Evolutionary conservation across 2,888 invertebrate species (phyloP), one percentile per base, ranked within the genome.

Genomic region (Proisotoma minuta): DNA sequence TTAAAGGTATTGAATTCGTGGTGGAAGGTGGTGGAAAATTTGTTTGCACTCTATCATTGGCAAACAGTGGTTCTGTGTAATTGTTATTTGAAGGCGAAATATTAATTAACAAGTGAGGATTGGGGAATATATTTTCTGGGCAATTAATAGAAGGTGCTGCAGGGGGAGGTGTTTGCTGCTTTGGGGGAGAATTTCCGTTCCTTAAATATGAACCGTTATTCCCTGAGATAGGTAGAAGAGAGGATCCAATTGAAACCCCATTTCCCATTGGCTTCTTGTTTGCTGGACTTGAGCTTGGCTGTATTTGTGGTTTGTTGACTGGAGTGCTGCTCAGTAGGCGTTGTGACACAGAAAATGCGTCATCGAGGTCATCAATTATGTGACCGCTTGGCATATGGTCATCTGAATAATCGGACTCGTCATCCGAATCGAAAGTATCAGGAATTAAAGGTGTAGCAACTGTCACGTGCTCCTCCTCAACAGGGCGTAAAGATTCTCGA

Each of bases 361-460:
- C 60, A 24, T 59, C 65, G 20, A 68, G 40, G 47, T 68, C 68
- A 23, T 68, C 65, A 1, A 66, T 43, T n/a, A 66, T 66, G 24
- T 57, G 60, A 29, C 62, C 62, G 24, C 47, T 23, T 10, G 51
- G 51, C 27, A 48, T 47, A 20, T 51, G 59, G 18, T 66, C 64
- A 4, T 57, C 60, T 3, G 66, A 69, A 26, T 66, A 59, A 2
- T 62, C 68, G 18, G 59, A 49, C 28, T 70, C 68, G 23, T 69
- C 66, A 48, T 68, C 66, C 24, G 62, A 63, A 22, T 73, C 73
- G 61, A 62, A 65, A 1, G 68, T 69, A 5, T 70, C 69, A 29
- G 68, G 40, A 18, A 43, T 43, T 18, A 71, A 57, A 3, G 70
- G 73, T 15, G 71, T 69, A 40, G 62, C 50, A 18, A 60, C 58